Conservation (phyloP, 2,888 invertebrate genomes). For the Sphaerophoria rueppellii region DNA sequence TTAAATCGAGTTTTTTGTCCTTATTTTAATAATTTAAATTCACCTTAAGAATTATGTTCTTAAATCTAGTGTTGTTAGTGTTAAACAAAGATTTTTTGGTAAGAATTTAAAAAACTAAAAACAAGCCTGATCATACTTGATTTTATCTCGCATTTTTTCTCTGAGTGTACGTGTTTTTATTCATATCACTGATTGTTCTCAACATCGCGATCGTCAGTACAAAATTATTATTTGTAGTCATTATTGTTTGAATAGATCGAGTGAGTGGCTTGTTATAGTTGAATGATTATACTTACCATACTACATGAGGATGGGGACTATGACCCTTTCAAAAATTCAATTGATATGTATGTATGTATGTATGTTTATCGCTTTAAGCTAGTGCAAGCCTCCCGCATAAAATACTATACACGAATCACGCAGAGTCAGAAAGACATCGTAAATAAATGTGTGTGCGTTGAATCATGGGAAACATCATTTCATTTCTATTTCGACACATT, state of each 20-base stretch:
- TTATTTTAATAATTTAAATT: too few relatives aligned
- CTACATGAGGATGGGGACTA: constrained; percentile 9
- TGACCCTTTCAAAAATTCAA: constrained; percentile 40
- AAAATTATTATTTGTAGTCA: constrained; percentile 52
- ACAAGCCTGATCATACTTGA: too few relatives aligned
- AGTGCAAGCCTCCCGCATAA: constrained; percentile 70
- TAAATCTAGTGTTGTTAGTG: too few relatives aligned
- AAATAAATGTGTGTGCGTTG: not conserved
- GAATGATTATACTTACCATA: constrained; percentile 67
- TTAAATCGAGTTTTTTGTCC: too few relatives aligned
- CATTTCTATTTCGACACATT: constrained; percentile 16
- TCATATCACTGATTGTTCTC: too few relatives aligned
- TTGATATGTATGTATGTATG: not conserved
- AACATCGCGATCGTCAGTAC: constrained; percentile 48
- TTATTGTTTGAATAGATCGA: constrained; percentile 46
- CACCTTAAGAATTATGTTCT: too few relatives aligned
- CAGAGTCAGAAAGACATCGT: constrained; percentile 19
- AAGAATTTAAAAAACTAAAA: too few relatives aligned
- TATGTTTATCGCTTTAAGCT: constrained; percentile 27
- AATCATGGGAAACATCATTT: constrained; percentile 61
- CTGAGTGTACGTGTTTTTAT: too few relatives aligned
- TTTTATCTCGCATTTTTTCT: too few relatives aligned
- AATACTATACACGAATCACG: constrained; percentile 53
- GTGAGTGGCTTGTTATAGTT: constrained; percentile 65
- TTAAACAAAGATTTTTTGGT: too few relatives aligned